A percentile compares a stretch with the other conserved stretches of the same genome.
These are phyloP conservation scores for Drosophila buzzatii DNA, from an alignment of 2,888 invertebrate genomes.

Conservation along the genomic window DNA sequence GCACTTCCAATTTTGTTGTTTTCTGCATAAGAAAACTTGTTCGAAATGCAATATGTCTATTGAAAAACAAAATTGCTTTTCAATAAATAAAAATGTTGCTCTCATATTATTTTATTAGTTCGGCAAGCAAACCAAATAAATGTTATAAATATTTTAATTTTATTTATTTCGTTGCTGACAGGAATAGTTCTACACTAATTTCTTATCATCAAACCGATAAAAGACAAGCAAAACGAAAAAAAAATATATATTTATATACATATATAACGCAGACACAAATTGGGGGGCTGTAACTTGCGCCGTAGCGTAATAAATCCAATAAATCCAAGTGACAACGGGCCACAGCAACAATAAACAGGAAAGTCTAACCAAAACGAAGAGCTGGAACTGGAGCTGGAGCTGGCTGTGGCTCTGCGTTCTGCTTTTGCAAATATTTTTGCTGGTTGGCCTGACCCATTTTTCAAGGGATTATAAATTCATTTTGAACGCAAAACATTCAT, in stretches of 20 bases:
- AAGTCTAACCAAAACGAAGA: conserved; percentile 13
- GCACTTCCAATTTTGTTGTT: background rate
- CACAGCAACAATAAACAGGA: conserved; percentile 11
- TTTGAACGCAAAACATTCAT: conserved; percentile 56
- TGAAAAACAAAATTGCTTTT: conserved; percentile 41
- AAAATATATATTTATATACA: background rate
- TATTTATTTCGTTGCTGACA: conserved; percentile 9
- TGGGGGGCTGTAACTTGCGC: conserved; percentile 12
- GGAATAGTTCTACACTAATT: background rate
- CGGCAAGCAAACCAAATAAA: conserved; percentile 9
- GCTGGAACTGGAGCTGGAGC: conserved; percentile 1
- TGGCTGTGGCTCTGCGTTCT: conserved; percentile 1
- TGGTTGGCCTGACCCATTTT: conserved; percentile 47
- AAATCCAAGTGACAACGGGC: conserved; percentile 51
- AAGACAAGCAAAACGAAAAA: background rate
- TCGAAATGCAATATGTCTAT: conserved; percentile 18
- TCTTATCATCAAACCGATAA: conserved; percentile 2
- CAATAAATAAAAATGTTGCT: conserved; percentile 40
- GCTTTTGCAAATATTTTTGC: conserved; percentile 53
- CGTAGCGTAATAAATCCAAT: conserved; percentile 46
- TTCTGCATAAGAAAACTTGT: conserved; percentile 3
- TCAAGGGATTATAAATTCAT: conserved; percentile 63
- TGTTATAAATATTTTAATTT: conserved; percentile 9
- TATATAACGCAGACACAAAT: background rate
- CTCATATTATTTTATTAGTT: conserved; percentile 38